These are phyloP conservation scores for Tetragonula carbonaria DNA, from an alignment of 2,888 invertebrate species.

Conservation along the genomic window DNA sequence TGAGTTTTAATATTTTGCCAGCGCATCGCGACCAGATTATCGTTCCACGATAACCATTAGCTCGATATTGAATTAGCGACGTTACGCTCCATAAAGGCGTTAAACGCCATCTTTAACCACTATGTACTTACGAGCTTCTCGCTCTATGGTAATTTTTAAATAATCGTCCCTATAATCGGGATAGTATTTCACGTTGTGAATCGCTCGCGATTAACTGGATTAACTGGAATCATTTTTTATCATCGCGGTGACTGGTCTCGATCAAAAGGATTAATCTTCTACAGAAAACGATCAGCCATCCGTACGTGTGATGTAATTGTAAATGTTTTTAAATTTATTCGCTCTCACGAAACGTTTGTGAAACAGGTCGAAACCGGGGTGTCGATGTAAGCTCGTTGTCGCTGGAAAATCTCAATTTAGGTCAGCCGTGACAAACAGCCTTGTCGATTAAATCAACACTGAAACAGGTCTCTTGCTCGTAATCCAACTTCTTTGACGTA, in stretches of 20 bases:
- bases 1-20: slow-evolving; percentile 10
- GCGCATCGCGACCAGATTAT: background rate
- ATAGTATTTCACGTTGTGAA: background rate
- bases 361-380: background rate
- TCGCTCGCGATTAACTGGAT: too few species aligned
- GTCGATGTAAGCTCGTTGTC: background rate
- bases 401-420: slow-evolving; percentile 20
- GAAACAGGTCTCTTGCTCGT: background rate
- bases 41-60: slow-evolving; percentile 1
- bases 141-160: slow-evolving; percentile 12
- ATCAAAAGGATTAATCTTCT: background rate
- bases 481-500: slow-evolving; percentile 20
- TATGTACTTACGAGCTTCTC: background rate
- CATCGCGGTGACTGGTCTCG: background rate
- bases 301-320: slow-evolving; percentile 3
- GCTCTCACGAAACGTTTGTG: background rate
- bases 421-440: slow-evolving; percentile 28
- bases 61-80: slow-evolving; percentile 24
- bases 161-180: slow-evolving; percentile 4
- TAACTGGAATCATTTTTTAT: background rate
- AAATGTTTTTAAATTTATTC: slow-evolving; percentile 20
- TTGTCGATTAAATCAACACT: slow-evolving; percentile 31
- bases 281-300: background rate
- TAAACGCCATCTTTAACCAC: slow-evolving; percentile 2
- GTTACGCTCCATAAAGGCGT: background rate